These are phyloP conservation scores for Tenthredo amoena DNA, from an alignment of 2,888 invertebrate species.

Conservation along the genomic window DNA sequence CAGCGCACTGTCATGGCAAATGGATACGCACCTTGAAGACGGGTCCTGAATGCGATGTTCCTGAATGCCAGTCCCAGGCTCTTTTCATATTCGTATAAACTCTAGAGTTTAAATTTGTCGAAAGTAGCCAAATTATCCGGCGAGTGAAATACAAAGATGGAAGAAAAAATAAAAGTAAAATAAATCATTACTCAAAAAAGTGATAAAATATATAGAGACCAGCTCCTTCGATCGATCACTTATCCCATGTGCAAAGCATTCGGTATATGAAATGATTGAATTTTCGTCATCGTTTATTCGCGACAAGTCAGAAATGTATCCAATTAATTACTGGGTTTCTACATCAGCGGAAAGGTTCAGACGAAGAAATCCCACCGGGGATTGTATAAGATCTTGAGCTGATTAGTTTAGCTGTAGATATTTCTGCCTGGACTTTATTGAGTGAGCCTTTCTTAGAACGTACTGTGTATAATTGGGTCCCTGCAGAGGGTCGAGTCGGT, in stretches of 20 bases:
- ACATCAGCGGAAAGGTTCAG: background rate
- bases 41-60: conserved; percentile 52
- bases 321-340: conserved; percentile 17
- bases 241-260: conserved; percentile 3
- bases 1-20: conserved; percentile 67
- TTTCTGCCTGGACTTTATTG: conserved; percentile 8
- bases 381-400: conserved; percentile 13
- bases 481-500: background rate
- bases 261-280: conserved; percentile 1
- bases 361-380: background rate
- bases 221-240: conserved; percentile 19
- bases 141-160: background rate
- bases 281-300: background rate
- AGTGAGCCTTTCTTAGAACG: conserved; percentile 7
- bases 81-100: conserved; percentile 47
- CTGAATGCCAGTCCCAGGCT: conserved; percentile 26
- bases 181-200: background rate
- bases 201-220: background rate
- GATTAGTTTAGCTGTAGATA: conserved; percentile 35
- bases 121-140: background rate
- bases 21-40: conserved; percentile 63
- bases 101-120: background rate
- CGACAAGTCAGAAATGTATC: background rate
- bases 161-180: background rate
- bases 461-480: conserved; percentile 36